These are phyloP conservation scores for Hydrolagus colliei DNA, from an alignment of 2,797 vertebrate species.

Conservation along the genomic window DNA sequence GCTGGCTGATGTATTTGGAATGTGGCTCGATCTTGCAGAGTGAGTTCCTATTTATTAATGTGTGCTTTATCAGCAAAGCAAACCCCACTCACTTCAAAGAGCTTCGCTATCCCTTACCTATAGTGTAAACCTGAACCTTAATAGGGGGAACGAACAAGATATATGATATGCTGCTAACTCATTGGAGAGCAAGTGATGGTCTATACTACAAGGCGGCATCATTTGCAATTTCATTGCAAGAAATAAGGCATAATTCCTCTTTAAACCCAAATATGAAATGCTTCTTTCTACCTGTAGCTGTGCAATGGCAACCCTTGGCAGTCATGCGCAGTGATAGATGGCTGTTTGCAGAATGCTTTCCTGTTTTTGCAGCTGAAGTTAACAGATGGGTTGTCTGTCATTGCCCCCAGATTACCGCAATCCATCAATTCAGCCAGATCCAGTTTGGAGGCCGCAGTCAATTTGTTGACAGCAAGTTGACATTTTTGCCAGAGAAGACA, in stretches of 20 bases:
- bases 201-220: neutral
- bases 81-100: neutral
- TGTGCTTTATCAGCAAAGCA: neutral
- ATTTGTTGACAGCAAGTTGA: slow-evolving; percentile 25
- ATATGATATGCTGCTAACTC: neutral
- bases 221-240: neutral
- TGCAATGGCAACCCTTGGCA: neutral
- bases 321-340: neutral
- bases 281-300: neutral
- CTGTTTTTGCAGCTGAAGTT: slow-evolving; percentile 28
- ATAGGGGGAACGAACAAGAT: neutral
- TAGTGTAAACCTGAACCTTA: neutral
- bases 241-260: neutral
- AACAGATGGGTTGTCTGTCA: slow-evolving; percentile 26
- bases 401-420: slow-evolving; percentile 1
- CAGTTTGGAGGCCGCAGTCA: slow-evolving; percentile 18
- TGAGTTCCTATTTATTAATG: neutral
- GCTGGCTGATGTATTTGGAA: no score
- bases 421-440: slow-evolving; percentile 18
- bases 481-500: slow-evolving; percentile 35
- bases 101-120: no score
- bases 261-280: neutral
- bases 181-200: neutral
- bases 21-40: neutral
- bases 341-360: slow-evolving; percentile 19